phyloP scores from a whole-genome alignment of 2,113 vertebrate species.

The Poicephalus meyeri region DNA sequence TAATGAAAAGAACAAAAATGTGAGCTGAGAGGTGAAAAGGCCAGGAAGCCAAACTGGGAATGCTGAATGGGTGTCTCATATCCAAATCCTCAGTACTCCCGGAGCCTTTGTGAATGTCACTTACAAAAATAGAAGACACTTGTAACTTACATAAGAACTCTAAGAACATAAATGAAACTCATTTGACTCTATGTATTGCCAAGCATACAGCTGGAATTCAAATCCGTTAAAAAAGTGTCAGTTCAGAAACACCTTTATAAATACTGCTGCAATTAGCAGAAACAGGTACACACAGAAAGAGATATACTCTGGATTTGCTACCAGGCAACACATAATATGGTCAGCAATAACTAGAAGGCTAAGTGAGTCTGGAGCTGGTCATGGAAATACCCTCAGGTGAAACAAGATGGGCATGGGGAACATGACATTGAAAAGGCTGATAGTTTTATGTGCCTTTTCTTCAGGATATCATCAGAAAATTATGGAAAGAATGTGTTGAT shows the following conservation, averaged over 20 bases:
- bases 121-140: neutral
- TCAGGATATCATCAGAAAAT: neutral
- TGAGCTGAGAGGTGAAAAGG: neutral
- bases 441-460: neutral
- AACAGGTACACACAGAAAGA: neutral
- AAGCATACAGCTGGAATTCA: neutral
- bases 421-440: neutral
- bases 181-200: neutral
- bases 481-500: neutral
- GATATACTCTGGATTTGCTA: neutral
- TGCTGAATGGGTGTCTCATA: neutral
- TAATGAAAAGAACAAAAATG: conserved; percentile 8
- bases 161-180: neutral
- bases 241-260: neutral
- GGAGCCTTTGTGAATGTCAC: neutral
- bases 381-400: neutral
- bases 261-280: neutral
- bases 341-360: neutral
- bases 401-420: neutral
- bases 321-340: neutral
- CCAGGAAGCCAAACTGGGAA: neutral
- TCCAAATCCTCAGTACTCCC: neutral
- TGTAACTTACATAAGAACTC: neutral
- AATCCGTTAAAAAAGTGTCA: neutral
- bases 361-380: neutral